phyloP scores from a whole-genome alignment of 1,140 invertebrate species.

The Brachionus rubens region DNA sequence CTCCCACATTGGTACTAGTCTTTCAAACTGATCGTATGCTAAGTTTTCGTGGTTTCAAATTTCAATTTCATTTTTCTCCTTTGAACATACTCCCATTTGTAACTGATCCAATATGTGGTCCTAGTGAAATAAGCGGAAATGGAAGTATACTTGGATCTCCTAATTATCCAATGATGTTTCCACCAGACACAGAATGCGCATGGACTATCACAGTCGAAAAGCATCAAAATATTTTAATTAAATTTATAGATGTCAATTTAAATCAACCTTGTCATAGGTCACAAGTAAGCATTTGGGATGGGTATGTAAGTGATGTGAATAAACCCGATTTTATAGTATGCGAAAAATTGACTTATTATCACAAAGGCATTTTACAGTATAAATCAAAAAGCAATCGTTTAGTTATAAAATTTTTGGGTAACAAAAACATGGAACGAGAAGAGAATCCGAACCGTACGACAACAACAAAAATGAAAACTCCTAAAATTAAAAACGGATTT shows the following conservation, averaged over 20 bases:
- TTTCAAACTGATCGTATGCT: constrained; percentile 45
- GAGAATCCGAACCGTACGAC: not conserved
- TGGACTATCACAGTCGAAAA: constrained; percentile 42
- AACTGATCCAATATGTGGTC: constrained; percentile 23
- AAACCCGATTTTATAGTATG: constrained; percentile 38
- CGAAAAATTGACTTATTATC: constrained; percentile 42
- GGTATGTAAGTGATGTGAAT: constrained; percentile 12
- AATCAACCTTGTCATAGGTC: constrained; percentile 1
- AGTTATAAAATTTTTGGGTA: constrained; percentile 25
- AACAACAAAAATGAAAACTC: not conserved
- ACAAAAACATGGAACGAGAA: not conserved
- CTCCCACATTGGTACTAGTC: constrained; percentile 20
- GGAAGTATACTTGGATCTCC: constrained; percentile 28
- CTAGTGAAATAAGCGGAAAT: constrained; percentile 38
- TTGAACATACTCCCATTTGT: constrained; percentile 40
- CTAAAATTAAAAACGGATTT: constrained; percentile 36
- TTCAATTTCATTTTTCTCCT: constrained; percentile 30
- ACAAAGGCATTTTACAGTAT: constrained; percentile 23
- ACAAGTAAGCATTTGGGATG: constrained; percentile 32
- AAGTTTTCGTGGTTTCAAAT: constrained; percentile 26
- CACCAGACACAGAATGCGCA: constrained; percentile 22
- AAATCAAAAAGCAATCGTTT: constrained; percentile 28
- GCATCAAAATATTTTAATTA: constrained; percentile 21
- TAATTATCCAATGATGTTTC: constrained; percentile 39
- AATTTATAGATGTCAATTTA: constrained; percentile 42